phyloP scores from a whole-genome alignment of 2,888 invertebrate species.

The Neoaliturus tenellus region DNA sequence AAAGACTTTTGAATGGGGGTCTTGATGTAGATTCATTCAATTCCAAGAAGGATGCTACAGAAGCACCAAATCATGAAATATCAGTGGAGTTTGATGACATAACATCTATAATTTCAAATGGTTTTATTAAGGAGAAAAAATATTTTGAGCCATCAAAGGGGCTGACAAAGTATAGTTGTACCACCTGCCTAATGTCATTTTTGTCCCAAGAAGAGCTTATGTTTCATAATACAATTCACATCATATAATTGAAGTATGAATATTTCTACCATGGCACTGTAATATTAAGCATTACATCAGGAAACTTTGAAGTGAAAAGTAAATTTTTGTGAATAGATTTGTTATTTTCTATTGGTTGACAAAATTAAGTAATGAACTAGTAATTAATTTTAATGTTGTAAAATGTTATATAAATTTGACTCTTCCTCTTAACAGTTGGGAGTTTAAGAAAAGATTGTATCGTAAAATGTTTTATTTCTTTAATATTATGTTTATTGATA shows the following conservation, averaged over 20 bases:
- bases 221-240: conserved; percentile 9
- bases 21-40: background rate
- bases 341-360: no score
- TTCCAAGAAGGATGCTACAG: background rate
- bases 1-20: background rate
- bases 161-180: conserved; percentile 14
- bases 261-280: background rate
- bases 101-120: background rate
- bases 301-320: no score
- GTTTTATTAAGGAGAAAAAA: conserved; percentile 20
- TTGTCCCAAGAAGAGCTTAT: conserved; percentile 19
- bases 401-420: no score
- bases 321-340: no score
- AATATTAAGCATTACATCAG: no score
- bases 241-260: background rate
- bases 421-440: no score
- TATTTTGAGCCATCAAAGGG: background rate
- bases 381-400: no score
- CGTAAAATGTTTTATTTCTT: no score
- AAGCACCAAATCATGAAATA: background rate
- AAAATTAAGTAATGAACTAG: no score
- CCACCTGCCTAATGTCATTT: background rate
- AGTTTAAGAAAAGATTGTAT: no score
- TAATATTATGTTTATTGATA: no score
- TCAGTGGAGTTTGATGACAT: background rate